These are phyloP conservation scores for Drosophila barbarae DNA, from an alignment of 2,888 invertebrate genomes.

Conservation along the genomic window DNA sequence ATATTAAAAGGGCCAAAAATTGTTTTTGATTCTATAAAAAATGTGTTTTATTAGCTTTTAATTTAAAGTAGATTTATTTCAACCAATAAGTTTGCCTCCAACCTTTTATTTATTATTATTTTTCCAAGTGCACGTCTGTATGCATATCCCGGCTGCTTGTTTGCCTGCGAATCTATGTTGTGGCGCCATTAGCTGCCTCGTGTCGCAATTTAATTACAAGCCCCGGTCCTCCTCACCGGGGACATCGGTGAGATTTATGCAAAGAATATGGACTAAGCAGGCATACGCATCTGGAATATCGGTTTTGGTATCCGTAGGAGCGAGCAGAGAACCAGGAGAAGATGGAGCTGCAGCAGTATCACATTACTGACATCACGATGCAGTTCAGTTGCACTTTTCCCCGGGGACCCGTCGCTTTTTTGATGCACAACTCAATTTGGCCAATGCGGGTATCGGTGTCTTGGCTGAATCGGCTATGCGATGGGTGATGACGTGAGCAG, in stretches of 20 bases:
- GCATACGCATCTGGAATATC: slow-evolving; percentile 22
- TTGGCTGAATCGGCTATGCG: slow-evolving; percentile 7
- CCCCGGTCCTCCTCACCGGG: slow-evolving; percentile 42
- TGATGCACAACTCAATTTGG: slow-evolving; percentile 74
- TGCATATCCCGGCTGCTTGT: slow-evolving; percentile 41
- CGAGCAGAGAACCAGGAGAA: neutral
- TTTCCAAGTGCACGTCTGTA: slow-evolving; percentile 31
- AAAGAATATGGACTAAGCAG: slow-evolving; percentile 52
- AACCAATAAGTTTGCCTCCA: too few species aligned
- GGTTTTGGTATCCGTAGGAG: neutral
- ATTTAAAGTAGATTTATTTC: too few species aligned
- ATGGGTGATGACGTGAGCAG: slow-evolving; percentile 21
- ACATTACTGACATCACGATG: slow-evolving; percentile 56
- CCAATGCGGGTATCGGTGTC: slow-evolving; percentile 30
- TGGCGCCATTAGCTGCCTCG: slow-evolving; percentile 72
- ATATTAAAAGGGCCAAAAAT: too few species aligned
- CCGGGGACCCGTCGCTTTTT: slow-evolving; percentile 36
- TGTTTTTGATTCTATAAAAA: too few species aligned
- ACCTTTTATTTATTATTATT: neutral
- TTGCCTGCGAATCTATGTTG: slow-evolving; percentile 67
- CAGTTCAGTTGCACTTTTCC: slow-evolving; percentile 26
- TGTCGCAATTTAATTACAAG: slow-evolving; percentile 74
- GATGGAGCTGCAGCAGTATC: slow-evolving; percentile 10
- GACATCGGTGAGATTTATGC: slow-evolving; percentile 66
- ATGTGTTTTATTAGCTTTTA: too few species aligned